Base-by-base conservation (phyloP, 1,140 invertebrate species). In the Penaeus japonicus region DNA sequence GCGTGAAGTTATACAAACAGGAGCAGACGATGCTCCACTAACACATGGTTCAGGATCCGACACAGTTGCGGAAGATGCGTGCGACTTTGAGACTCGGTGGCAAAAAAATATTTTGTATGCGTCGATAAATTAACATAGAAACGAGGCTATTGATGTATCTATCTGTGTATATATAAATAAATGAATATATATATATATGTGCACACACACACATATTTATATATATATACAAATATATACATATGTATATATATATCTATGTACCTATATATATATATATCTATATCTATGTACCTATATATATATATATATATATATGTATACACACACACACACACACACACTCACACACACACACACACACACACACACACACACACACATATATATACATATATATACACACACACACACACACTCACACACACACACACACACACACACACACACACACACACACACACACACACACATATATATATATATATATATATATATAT, bases 101-200 rank as follows among this genome's bases (percentile, higher is more conserved):
- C 15, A 12, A 47, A 15, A 15, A 15, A 0, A 47, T 47, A 47
- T 47, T 7, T 47, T 12, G 2, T 47, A 0, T 1, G 10, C 4
- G 10, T 47, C 4, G 1, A 12, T 12, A 47, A 4, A 12, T 47
- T 15, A 7, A 15, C 15, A 47, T 47, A 47, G 39, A 10, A 47
- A 47, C 5, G 39, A 47, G 47, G 12, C 4, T 47, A 12, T 47
- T 15, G n/a, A n/a, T 47, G 47, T 12, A 47, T 5, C 47, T 47
- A 47, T 47, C 47, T 47, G 15, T 47, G 4, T 47, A 47, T 30
- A 32, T 35, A 32, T 57, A 47, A 18, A 84, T 32, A 22, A 24
- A 80, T 53, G 27, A n/a, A 70, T 32, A 84, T 18, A 84, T 35
- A 84, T 57, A 84, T 57, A 84, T 57, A 65, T 54, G 39, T 35